Conservation (phyloP, 2,797 vertebrate species). For the Cryptoprocta ferox region DNA sequence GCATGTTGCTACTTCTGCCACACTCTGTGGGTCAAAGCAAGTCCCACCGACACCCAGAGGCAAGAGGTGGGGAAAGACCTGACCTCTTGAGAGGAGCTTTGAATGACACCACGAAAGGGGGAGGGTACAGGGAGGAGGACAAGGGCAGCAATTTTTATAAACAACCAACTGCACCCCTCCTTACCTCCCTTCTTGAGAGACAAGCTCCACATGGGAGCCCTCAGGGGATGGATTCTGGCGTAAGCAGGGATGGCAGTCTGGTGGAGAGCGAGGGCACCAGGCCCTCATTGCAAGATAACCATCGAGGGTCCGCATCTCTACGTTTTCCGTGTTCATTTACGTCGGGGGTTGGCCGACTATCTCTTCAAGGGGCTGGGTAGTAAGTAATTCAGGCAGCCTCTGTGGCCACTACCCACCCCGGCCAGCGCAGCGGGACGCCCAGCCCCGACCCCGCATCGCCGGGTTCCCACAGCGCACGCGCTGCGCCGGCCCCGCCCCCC, state of each 20-base stretch:
- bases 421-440: fast-evolving
- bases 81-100: too few species aligned
- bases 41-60: neutral
- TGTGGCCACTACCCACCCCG: fast-evolving
- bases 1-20: neutral
- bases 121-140: neutral
- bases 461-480: fast-evolving
- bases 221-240: neutral
- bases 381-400: neutral
- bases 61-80: neutral
- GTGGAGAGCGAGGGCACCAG: neutral
- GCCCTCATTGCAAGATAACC: fast-evolving
- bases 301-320: fast-evolving
- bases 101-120: neutral
- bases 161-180: fast-evolving
- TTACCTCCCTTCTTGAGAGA: neutral
- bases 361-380: fast-evolving
- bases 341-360: neutral
- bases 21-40: fast-evolving
- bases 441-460: fast-evolving
- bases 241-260: neutral
- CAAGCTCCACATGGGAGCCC: neutral
- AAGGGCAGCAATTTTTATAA: neutral
- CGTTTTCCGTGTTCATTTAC: neutral
- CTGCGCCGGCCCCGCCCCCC: fast-evolving